A percentile compares a stretch with the other conserved stretches of the same genome.
Conservation (phyloP, 2,797 vertebrate genomes). For the Masticophis lateralis region DNA sequence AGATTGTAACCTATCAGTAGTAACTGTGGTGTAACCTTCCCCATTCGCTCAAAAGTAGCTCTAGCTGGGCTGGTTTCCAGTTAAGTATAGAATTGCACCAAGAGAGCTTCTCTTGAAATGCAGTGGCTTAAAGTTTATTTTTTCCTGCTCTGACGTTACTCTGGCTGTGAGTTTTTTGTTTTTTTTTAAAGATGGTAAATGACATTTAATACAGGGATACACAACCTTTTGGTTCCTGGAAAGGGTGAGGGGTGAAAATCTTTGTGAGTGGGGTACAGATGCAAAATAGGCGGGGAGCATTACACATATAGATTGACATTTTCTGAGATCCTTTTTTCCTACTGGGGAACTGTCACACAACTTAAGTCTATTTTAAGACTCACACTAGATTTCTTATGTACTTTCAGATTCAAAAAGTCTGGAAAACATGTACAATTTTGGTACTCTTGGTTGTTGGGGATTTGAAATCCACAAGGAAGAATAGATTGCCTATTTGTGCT, state of each 20-base stretch:
- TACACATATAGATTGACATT: neutral
- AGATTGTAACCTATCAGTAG: neutral
- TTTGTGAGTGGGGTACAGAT: neutral
- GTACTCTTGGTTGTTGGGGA: neutral
- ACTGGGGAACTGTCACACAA: neutral
- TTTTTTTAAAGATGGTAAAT: neutral
- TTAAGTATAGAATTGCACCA: neutral
- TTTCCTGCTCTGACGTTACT: neutral
- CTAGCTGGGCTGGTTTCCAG: neutral
- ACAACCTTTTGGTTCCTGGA: neutral
- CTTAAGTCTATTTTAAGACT: neutral
- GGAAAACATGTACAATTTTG: neutral
- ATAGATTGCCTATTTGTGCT: neutral
- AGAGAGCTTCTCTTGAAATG: neutral
- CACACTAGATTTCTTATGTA: neutral
- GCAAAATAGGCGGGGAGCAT: neutral
- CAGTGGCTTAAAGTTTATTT: neutral
- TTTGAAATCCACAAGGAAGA: neutral
- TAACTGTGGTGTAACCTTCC: neutral
- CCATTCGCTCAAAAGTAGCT: neutral
- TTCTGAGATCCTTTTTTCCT: neutral
- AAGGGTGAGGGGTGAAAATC: neutral
- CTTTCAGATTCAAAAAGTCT: neutral
- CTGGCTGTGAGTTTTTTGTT: neutral
- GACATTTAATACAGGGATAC: neutral